Evolutionary conservation across 2,113 vertebrate species (phyloP), one percentile per base, ranked within the genome.

Genomic region (Phylloscopus trochilus): DNA sequence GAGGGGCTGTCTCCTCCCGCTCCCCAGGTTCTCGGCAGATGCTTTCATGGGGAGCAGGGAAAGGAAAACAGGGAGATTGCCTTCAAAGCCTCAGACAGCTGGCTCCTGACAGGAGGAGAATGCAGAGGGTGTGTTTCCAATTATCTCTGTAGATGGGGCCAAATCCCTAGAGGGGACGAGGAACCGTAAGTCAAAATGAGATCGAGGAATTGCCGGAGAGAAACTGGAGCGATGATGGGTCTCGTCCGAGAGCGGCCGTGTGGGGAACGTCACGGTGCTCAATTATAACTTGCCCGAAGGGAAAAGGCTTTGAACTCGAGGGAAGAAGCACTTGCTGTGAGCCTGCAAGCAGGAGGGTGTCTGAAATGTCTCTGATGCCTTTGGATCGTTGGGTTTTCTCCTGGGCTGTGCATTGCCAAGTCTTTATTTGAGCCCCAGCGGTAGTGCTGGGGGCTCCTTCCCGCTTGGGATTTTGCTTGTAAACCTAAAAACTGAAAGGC

Each of bases 141-240:
- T 96, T 93, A 95, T 95, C 86, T 88, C 95, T 92, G 88, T 91
- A 95, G 94, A 95, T 95, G 84, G 91, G 95, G 87, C 87, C 80
- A 52, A 94, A 90, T 96, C 94, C 89, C 96, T 35, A 41, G 92
- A 68, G 95, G 74, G 55, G 47, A 30, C 30, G 31, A 93, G 56
- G 83, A 89, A 24, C 93, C 1, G 12, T 59, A 44, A 95, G 92
- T 85, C 95, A 78, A 89, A 96, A 93, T 84, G 87, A 97, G 88
- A 75, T 74, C 3, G 22, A 81, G 80, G 81, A 94, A 94, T 88
- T 91, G 83, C 91, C 7, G 6, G 73, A 35, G 76, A 95, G 86
- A 74, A 80, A 31, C 2, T 0, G 51, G 70, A 84, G 55, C 7
- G 11, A 52, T 73, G 81, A 82, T 18, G 63, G 81, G 72, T 43